phyloP scores from a whole-genome alignment of 2,888 invertebrate genomes.

The Cosmorhoe ocellata region DNA sequence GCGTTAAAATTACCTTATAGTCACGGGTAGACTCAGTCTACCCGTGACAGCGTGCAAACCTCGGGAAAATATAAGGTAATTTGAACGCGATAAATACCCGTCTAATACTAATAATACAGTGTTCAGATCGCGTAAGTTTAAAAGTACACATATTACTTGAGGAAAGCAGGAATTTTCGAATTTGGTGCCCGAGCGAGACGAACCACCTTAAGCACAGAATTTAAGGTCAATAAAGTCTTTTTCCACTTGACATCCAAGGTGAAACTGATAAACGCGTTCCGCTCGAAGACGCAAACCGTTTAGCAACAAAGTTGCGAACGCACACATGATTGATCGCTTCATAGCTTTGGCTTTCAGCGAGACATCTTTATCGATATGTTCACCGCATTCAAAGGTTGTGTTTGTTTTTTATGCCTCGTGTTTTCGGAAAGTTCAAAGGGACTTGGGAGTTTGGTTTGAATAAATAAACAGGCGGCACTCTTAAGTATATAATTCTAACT shows the following conservation, averaged over 20 bases:
- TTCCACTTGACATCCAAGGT: not conserved
- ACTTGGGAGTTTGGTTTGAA: not conserved
- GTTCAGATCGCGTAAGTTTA: too few species aligned
- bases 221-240: not conserved
- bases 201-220: too few species aligned
- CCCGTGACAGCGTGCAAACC: too few species aligned
- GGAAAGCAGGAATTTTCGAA: too few species aligned
- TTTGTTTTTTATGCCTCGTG: not conserved
- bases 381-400: constrained; percentile 6
- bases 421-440: not conserved
- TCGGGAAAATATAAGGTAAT: too few species aligned
- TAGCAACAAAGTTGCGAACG: constrained; percentile 15
- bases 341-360: not conserved
- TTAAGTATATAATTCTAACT: too few species aligned
- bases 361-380: constrained; percentile 22
- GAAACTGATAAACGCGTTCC: constrained; percentile 2
- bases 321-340: constrained; percentile 18
- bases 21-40: too few species aligned
- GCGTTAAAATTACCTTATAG: too few species aligned
- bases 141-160: too few species aligned
- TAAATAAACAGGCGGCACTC: not conserved
- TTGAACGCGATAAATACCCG: too few species aligned
- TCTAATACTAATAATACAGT: too few species aligned
- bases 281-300: constrained; percentile 9
- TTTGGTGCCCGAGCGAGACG: too few species aligned